Conservation (phyloP, 2,113 vertebrate genomes). For the Myrmecophaga tridactyla region DNA sequence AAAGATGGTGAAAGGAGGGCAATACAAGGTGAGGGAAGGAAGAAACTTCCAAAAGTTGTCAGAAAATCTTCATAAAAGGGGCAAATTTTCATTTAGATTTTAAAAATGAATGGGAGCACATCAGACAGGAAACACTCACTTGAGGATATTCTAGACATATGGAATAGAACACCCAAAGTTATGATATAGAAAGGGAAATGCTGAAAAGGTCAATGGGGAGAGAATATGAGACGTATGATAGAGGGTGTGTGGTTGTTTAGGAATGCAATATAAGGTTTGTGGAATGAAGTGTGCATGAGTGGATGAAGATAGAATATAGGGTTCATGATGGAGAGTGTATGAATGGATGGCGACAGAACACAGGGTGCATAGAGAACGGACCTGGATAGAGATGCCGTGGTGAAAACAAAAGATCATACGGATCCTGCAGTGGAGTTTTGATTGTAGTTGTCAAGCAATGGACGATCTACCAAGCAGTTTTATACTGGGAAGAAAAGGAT, state of each 20-base stretch:
- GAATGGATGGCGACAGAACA: background rate
- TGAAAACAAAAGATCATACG: background rate
- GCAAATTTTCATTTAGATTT: background rate
- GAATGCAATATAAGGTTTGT: background rate
- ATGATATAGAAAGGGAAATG: background rate
- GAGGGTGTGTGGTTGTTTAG: background rate
- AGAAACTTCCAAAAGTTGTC: background rate
- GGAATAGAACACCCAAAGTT: background rate
- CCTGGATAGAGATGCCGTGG: background rate
- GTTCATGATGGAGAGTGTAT: background rate
- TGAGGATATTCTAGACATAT: background rate
- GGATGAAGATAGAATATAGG: background rate
- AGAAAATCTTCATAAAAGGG: background rate
- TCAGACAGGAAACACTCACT: background rate
- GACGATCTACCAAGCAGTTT: background rate
- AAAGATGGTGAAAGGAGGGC: background rate
- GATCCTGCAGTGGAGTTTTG: background rate
- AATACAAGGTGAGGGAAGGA: background rate
- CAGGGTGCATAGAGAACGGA: background rate
- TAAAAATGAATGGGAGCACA: background rate
- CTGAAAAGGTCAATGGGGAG: background rate
- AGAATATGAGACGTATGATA: background rate
- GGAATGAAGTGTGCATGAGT: background rate
- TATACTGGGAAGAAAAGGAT: background rate
- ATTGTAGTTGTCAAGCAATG: background rate